Conservation (phyloP, 2,888 invertebrate species). For the Serrognathus titanus region DNA sequence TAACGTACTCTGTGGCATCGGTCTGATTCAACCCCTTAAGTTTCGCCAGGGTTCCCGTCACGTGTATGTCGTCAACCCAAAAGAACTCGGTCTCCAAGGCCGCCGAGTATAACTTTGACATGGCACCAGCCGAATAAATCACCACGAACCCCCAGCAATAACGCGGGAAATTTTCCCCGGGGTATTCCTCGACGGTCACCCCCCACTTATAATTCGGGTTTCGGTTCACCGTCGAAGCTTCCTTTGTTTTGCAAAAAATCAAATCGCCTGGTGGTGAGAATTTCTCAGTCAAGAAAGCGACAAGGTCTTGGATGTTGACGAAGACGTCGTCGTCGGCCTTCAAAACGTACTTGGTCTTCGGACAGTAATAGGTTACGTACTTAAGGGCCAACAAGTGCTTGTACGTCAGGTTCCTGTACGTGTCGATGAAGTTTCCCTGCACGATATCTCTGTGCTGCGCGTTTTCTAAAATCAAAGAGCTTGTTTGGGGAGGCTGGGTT, state of each 20-base stretch:
- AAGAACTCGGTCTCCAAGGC: conserved; percentile 61
- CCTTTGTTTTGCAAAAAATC: conserved; percentile 61
- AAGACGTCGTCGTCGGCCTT: conserved; percentile 77
- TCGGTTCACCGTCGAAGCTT: conserved; percentile 55
- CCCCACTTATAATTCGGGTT: conserved; percentile 73
- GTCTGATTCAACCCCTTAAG: conserved; percentile 57
- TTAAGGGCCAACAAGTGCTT: conserved; percentile 56
- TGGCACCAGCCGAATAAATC: conserved; percentile 58
- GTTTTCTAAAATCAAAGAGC: conserved; percentile 54
- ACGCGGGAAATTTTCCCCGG: conserved; percentile 61
- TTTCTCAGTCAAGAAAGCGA: conserved; percentile 55
- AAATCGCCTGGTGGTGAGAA: conserved; percentile 62
- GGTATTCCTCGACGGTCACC: conserved; percentile 66
- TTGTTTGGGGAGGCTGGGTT: conserved; percentile 40
- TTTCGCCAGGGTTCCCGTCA: conserved; percentile 62
- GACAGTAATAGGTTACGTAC: conserved; percentile 53
- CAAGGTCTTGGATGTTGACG: conserved; percentile 62
- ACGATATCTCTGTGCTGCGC: conserved; percentile 61
- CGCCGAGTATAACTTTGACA: conserved; percentile 53
- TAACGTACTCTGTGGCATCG: conserved; percentile 37
- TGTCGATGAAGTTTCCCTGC: conserved; percentile 67
- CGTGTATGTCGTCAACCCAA: conserved; percentile 73
- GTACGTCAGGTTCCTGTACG: conserved; percentile 56
- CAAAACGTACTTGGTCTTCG: conserved; percentile 59
- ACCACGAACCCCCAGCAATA: conserved; percentile 72